phyloP scores from a whole-genome alignment of 2,888 invertebrate species.

The Galerucella nymphaeae region DNA sequence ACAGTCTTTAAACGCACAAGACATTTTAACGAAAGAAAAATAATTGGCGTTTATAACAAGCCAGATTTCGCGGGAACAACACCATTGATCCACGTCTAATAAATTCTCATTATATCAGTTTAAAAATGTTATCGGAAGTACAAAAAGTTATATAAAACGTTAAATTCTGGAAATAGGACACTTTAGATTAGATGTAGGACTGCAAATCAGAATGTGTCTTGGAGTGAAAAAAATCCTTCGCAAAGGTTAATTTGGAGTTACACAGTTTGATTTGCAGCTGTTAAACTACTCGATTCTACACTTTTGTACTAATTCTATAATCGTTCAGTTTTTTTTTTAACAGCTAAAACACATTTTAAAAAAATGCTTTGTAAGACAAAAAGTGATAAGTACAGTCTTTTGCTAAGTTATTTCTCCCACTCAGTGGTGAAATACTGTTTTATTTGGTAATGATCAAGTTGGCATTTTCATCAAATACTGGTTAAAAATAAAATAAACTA shows the following conservation, averaged over 20 bases:
- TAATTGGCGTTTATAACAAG: not conserved
- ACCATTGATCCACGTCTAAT: slow-evolving; percentile 43
- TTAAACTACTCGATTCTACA: slow-evolving; percentile 28
- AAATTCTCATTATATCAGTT: slow-evolving; percentile 37
- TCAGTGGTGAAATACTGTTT: slow-evolving; percentile 13
- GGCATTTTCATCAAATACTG: not conserved
- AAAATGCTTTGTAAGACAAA: slow-evolving; percentile 32
- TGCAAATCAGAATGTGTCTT: not conserved
- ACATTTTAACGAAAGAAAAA: slow-evolving; percentile 11
- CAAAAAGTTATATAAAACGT: slow-evolving; percentile 50
- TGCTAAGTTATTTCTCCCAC: slow-evolving; percentile 16
- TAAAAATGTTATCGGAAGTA: slow-evolving; percentile 45
- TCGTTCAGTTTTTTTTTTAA: slow-evolving; percentile 31
- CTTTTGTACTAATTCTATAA: slow-evolving; percentile 25
- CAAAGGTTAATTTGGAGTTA: not conserved
- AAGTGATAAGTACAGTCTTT: slow-evolving; percentile 39
- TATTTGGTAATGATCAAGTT: slow-evolving; percentile 28
- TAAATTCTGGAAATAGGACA: slow-evolving; percentile 51
- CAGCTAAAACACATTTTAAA: slow-evolving; percentile 20
- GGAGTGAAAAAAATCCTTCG: too few species aligned
- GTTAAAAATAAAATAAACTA: not conserved
- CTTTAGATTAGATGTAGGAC: slow-evolving; percentile 36
- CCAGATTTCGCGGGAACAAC: slow-evolving; percentile 15
- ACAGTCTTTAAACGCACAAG: not conserved
- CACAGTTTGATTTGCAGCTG: not conserved